Evolutionary conservation across 2,797 vertebrate species (phyloP).

Genomic region (Clangula hyemalis): DNA sequence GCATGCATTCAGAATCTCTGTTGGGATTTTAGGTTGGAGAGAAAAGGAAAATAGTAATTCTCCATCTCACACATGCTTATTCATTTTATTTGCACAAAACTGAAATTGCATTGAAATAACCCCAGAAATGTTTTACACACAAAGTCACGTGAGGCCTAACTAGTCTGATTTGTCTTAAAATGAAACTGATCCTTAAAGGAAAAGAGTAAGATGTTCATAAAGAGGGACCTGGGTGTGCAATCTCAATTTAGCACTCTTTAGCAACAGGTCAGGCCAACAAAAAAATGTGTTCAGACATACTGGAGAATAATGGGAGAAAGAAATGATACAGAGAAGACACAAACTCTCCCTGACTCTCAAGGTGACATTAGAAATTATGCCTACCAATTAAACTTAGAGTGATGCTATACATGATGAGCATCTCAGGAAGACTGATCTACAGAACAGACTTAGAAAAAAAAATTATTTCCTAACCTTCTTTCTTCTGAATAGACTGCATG

Average conservation of each 20-base stretch:
- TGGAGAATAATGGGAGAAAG: neutral
- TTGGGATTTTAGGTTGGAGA: neutral
- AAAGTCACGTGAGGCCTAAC: slow-evolving; percentile 18
- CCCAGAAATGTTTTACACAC: slow-evolving; percentile 12
- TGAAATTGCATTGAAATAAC: slow-evolving; percentile 55
- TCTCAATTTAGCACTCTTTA: slow-evolving; percentile 43
- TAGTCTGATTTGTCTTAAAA: slow-evolving; percentile 39
- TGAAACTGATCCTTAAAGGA: neutral
- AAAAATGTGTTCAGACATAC: slow-evolving; percentile 33
- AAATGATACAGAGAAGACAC: neutral
- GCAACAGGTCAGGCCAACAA: slow-evolving; percentile 22
- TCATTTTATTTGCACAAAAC: slow-evolving; percentile 3
- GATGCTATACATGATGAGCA: neutral
- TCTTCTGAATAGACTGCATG: neutral
- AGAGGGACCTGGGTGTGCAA: neutral
- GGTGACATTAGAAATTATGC: neutral
- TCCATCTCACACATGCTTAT: neutral
- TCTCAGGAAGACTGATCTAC: neutral
- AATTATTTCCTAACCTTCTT: neutral
- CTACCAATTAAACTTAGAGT: neutral
- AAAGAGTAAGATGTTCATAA: neutral
- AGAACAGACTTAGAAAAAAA: neutral
- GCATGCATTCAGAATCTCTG: neutral
- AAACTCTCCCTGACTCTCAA: neutral
- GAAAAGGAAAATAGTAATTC: neutral